Evolutionary conservation across 2,888 invertebrate genomes (phyloP).

Genomic region (Cyrtodaria siliqua): DNA sequence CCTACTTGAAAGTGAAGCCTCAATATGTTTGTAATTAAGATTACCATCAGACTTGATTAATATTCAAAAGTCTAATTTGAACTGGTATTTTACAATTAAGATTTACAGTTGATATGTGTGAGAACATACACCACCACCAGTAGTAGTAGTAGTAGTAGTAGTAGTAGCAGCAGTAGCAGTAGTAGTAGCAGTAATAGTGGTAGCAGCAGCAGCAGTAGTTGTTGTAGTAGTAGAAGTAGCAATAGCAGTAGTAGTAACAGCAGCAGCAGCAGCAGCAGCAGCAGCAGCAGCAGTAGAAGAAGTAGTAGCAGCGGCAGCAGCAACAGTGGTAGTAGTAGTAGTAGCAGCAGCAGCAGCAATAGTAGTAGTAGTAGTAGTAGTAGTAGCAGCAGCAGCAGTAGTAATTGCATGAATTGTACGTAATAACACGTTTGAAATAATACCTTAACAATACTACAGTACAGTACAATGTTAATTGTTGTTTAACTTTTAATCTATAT

Average conservation of each 20-base stretch:
- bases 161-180: slow-evolving; percentile 13
- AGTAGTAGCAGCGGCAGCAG: slow-evolving; percentile 22
- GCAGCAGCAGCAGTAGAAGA: slow-evolving; percentile 15
- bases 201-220: slow-evolving; percentile 21
- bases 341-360: slow-evolving; percentile 15
- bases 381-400: slow-evolving; percentile 25
- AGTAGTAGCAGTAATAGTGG: slow-evolving; percentile 10
- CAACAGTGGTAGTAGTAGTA: slow-evolving; percentile 18
- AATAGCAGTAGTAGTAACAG: slow-evolving; percentile 5
- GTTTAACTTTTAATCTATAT: too few species aligned
- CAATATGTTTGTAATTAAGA: too few species aligned
- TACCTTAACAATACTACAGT: too few species aligned
- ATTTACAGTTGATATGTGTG: too few species aligned
- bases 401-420: too few species aligned
- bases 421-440: too few species aligned
- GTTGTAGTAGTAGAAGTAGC: slow-evolving; percentile 6
- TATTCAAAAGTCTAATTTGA: too few species aligned
- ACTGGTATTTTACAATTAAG: too few species aligned
- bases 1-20: too few species aligned
- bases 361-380: slow-evolving; percentile 31
- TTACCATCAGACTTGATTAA: too few species aligned
- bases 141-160: slow-evolving; percentile 15
- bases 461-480: too few species aligned
- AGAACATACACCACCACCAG: slow-evolving; percentile 1
- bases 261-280: slow-evolving; percentile 4